Evolutionary conservation across 2,797 vertebrate species (phyloP).

Genomic region (Amphiprion clarkii): DNA sequence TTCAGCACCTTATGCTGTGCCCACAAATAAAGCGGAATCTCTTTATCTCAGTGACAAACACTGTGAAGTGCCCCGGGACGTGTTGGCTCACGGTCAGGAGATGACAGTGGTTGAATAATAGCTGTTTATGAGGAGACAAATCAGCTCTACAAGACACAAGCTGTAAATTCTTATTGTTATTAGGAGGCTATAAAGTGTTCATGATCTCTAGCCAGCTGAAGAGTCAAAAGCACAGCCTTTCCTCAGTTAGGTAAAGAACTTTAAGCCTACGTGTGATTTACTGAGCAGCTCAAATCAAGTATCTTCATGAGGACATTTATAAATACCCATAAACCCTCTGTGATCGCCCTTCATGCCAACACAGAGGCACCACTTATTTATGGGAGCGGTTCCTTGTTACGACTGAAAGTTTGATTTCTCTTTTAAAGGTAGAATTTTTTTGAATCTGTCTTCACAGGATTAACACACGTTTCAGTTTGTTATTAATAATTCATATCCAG

Average conservation of each 20-base stretch:
- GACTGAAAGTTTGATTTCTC: conserved; percentile 32
- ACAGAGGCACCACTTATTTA: conserved; percentile 50
- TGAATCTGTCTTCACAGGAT: not conserved
- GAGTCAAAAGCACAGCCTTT: not conserved
- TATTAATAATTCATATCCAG: conserved; percentile 22
- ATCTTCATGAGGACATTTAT: conserved; percentile 46
- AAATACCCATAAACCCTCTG: conserved; percentile 50
- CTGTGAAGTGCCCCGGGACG: conserved; percentile 9
- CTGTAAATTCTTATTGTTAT: conserved; percentile 65
- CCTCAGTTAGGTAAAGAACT: not conserved
- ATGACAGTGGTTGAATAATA: conserved; percentile 75
- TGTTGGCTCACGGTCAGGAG: conserved; percentile 54
- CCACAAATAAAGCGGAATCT: conserved; percentile 1
- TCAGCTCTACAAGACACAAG: conserved; percentile 46
- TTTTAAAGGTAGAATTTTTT: conserved; percentile 10
- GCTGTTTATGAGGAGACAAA: conserved; percentile 57
- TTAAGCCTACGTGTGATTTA: conserved; percentile 21
- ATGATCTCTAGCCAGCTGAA: conserved; percentile 19
- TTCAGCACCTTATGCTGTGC: conserved; percentile 1
- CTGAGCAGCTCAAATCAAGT: conserved; percentile 29
- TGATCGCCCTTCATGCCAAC: conserved; percentile 17
- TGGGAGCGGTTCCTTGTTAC: conserved; percentile 33
- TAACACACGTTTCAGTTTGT: conserved; percentile 18
- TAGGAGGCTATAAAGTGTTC: conserved; percentile 58
- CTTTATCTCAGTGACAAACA: not conserved